phyloP scores from a whole-genome alignment of 2,888 invertebrate species.

The Sclerodermus sp. region DNA sequence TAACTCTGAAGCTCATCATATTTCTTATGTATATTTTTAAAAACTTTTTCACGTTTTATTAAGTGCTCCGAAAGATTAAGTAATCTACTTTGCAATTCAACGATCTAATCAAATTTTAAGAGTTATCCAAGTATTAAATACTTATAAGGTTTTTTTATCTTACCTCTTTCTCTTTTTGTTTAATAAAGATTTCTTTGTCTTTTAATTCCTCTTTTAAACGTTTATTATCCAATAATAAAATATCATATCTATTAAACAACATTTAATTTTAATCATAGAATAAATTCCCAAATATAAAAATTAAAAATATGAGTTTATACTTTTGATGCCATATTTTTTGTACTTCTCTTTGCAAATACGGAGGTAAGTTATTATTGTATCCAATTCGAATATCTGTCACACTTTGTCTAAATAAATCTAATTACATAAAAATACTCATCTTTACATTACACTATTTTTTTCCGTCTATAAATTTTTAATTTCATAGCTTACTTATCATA shows the following conservation, averaged over 20 bases:
- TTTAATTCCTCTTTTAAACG: constrained; percentile 26
- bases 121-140: constrained; percentile 1
- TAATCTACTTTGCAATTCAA: constrained; percentile 29
- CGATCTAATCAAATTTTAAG: constrained; percentile 18
- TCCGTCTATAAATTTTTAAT: not conserved
- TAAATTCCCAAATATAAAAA: not conserved
- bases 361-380: constrained; percentile 27
- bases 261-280: too few relatives aligned
- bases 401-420: constrained; percentile 43
- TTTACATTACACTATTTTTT: not conserved
- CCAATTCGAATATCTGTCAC: constrained; percentile 34
- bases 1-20: constrained; percentile 32
- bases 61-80: constrained; percentile 30
- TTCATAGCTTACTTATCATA: constrained; percentile 37
- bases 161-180: constrained; percentile 33
- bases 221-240: constrained; percentile 33
- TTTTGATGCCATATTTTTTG: constrained; percentile 41
- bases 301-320: constrained; percentile 22
- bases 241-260: constrained; percentile 33
- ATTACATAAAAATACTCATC: not conserved
- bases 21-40: constrained; percentile 31
- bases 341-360: constrained; percentile 32
- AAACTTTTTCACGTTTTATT: constrained; percentile 24
- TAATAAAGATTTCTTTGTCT: constrained; percentile 9
- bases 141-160: not conserved